Percentiles rank a stretch among this genome's conserved stretches.
Evolutionary conservation across 2,113 vertebrate species (phyloP).

Genomic region (Chaetodon trifascialis): DNA sequence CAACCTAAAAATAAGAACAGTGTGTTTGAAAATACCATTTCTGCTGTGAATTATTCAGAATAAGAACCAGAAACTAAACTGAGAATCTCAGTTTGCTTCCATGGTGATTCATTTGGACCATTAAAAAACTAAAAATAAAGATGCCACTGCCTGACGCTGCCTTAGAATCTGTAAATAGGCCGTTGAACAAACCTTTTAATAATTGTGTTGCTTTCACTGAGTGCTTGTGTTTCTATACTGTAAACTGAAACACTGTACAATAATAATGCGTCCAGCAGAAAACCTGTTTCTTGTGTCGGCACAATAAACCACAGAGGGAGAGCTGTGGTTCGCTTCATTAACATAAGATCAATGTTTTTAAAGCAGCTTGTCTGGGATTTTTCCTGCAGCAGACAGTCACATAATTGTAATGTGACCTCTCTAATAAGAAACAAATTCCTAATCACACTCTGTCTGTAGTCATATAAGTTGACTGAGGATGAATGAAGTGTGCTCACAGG

Average conservation of each 20-base stretch:
- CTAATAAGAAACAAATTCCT: conserved; percentile 14
- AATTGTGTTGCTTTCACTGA: background rate
- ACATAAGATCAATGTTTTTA: conserved; percentile 71
- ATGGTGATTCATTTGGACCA: background rate
- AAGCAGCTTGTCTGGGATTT: conserved; percentile 62
- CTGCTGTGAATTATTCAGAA: conserved; percentile 67
- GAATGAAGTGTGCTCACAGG: background rate
- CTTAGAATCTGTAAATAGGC: conserved; percentile 5
- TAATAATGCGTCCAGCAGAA: conserved; percentile 23
- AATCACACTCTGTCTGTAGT: conserved; percentile 4
- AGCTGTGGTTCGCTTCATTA: conserved; percentile 55
- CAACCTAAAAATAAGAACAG: conserved; percentile 55
- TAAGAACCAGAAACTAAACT: conserved; percentile 17
- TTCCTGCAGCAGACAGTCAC: conserved; percentile 31
- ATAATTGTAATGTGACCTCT: conserved; percentile 57
- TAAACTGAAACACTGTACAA: conserved; percentile 10
- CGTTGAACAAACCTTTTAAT: conserved; percentile 24
- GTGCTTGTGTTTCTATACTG: conserved; percentile 34
- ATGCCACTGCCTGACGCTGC: background rate
- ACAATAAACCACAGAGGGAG: conserved; percentile 11
- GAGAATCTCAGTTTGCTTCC: conserved; percentile 36
- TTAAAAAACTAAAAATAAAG: conserved; percentile 13
- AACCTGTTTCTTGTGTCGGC: conserved; percentile 33
- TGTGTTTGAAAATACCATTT: conserved; percentile 57
- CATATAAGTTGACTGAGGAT: background rate